Percentiles rank a stretch among this genome's conserved stretches.
These are phyloP conservation scores for Sinocyclocheilus rhinocerous DNA, from an alignment of 2,113 vertebrate genomes.

Conservation along the genomic window DNA sequence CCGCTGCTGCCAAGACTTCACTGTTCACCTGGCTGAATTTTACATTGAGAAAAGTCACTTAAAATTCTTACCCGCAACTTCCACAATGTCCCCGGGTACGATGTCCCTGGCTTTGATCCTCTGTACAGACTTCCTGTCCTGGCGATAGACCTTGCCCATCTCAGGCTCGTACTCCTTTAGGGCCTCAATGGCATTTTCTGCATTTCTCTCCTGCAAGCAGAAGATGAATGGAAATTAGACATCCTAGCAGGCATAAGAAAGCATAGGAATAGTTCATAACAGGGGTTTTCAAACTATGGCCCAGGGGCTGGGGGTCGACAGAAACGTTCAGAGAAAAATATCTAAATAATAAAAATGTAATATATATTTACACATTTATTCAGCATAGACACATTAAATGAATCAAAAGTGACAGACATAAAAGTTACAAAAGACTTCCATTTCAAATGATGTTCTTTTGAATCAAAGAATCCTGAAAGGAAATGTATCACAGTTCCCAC, in stretches of 20 bases:
- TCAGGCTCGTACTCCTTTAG: conserved; percentile 98
- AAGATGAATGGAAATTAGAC: not conserved
- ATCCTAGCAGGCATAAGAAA: not conserved
- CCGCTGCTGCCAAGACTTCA: not conserved
- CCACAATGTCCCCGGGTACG: conserved; percentile 95
- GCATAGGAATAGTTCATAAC: not conserved
- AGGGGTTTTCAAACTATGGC: too few relatives aligned
- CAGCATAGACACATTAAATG: too few relatives aligned
- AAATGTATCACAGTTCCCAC: too few relatives aligned
- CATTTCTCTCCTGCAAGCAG: conserved; percentile 89
- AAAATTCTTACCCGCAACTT: conserved; percentile 88
- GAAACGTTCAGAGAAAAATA: not conserved
- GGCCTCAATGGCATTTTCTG: conserved; percentile 98
- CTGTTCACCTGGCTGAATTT: not conserved
- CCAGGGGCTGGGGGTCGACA: not conserved
- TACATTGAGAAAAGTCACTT: not conserved
- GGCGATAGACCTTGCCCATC: conserved; percentile 99
- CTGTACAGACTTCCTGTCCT: conserved; percentile 96
- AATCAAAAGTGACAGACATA: too few relatives aligned
- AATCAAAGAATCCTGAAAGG: too few relatives aligned
- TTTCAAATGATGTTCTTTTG: too few relatives aligned
- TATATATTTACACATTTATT: too few relatives aligned
- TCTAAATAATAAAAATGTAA: too few relatives aligned
- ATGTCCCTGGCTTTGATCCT: conserved; percentile 97
- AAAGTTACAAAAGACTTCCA: too few relatives aligned